phyloP scores from a whole-genome alignment of 64 coral and sea anemone genomes.

The Stichodactyla mertensii region DNA sequence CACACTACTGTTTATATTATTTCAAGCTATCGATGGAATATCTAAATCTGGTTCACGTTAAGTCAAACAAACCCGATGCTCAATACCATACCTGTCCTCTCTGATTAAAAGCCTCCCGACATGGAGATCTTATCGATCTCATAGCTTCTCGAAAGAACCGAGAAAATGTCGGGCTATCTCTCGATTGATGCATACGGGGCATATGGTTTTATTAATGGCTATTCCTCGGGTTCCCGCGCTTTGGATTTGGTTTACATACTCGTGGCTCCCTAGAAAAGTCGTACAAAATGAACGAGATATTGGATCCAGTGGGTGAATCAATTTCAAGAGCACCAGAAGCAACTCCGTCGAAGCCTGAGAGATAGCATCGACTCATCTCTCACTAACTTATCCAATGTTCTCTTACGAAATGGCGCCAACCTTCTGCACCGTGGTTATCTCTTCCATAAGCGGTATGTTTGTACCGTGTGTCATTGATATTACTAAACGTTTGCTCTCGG shows the following conservation, averaged over 20 bases:
- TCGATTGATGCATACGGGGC: neutral
- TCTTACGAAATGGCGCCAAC: neutral
- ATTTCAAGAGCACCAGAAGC: neutral
- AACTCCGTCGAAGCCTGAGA: neutral
- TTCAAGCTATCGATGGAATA: neutral
- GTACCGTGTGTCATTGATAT: neutral
- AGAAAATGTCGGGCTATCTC: neutral
- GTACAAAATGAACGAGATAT: neutral
- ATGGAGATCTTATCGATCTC: neutral
- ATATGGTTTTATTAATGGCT: neutral
- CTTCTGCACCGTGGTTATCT: neutral
- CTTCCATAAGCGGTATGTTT: neutral
- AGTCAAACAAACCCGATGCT: conserved; percentile 11
- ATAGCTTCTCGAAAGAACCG: conserved; percentile 11
- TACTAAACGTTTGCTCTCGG: neutral
- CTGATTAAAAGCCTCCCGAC: conserved; percentile 22
- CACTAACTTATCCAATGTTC: neutral
- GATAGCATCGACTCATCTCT: conserved; percentile 7
- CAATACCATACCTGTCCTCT: conserved; percentile 21
- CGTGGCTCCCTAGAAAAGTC: too few relatives aligned
- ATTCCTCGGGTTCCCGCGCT: neutral
- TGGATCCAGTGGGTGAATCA: too few relatives aligned
- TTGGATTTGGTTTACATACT: neutral
- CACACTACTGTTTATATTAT: conserved; percentile 6
- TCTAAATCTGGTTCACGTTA: conserved; percentile 17